Evolutionary conservation across 2,797 vertebrate species (phyloP), one percentile per base, ranked within the genome.

Genomic region (Amniataba percoides): DNA sequence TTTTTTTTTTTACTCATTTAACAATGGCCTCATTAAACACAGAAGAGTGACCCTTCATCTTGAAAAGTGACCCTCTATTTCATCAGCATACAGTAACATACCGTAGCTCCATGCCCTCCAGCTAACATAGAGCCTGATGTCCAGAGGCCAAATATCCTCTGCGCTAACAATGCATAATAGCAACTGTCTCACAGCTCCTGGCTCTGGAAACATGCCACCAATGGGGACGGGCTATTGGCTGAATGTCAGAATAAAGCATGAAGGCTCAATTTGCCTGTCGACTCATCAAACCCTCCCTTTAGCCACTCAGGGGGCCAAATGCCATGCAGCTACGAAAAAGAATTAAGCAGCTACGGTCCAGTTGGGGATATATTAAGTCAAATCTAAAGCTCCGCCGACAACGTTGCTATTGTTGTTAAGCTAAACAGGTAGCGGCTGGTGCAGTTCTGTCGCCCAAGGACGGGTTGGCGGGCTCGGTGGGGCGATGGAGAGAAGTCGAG

Each of bases 331-430:
- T 95, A 94, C 95, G 94, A 97, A 96, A 96, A 95, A 93, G 95
- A 97, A 97, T 97, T 95, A 97, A 96, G 93, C 88, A 96, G 92
- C 89, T 89, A 92, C 56, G 86, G 90, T 95, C 94, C 96, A 96
- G 94, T 95, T 95, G 96, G 97, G 97, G 95, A 97, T 97, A 96
- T 95, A 97, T 97, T 97, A 98, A 96, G 94, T 94, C 94, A 95
- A 96, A 96, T 95, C 94, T 95, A 95, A 96, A 94, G 93, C 95
- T 86, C 63, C 85, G 51, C 92, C 79, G 94, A 90, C 89, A 90
- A 83, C 77, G 53, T 74, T 39, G 78, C 88, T 86, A 85, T 80
- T 92, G 88, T 96, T 96, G 95, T 94, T 95, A 95, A 95, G 95
- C 95, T 96, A 95, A 96, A 96, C 95, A 95, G 85, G 91, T 94